Evolutionary conservation across 2,797 vertebrate species (phyloP).

Genomic region (Steatocranus sp.): DNA sequence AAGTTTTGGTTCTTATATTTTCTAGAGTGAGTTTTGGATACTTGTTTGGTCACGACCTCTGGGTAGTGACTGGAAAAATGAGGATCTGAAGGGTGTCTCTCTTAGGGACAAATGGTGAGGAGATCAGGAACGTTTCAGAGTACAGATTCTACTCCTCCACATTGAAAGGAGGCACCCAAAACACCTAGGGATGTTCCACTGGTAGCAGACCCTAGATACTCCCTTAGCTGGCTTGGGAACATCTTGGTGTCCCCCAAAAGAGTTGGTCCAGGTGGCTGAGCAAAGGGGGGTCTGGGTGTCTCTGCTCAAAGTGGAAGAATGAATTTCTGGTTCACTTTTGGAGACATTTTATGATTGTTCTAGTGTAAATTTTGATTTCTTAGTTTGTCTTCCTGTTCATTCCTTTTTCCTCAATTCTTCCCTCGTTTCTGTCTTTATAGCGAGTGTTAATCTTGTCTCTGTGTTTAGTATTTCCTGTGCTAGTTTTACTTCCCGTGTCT

Average conservation of each 20-base stretch:
- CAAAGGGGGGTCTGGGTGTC: not conserved
- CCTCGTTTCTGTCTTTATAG: not conserved
- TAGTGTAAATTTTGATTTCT: not conserved
- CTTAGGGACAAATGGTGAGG: not conserved
- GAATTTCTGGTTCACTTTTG: not conserved
- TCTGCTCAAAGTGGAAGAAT: not conserved
- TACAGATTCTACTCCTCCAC: not conserved
- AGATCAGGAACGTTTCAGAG: not conserved
- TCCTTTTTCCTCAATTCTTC: not conserved
- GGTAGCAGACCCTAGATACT: not conserved
- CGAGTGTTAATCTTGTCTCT: not conserved
- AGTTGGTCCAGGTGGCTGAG: not conserved
- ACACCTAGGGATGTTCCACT: not conserved
- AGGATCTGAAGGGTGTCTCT: not conserved
- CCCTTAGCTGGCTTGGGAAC: not conserved
- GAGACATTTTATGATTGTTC: not conserved
- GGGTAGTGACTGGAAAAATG: not conserved
- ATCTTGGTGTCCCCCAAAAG: not conserved
- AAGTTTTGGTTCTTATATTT: not conserved
- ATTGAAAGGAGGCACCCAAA: not conserved
- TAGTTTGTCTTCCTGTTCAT: not conserved
- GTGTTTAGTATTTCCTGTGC: not conserved
- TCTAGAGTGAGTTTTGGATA: not conserved
- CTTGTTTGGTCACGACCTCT: not conserved
- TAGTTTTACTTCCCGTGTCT: not conserved